A percentile compares a stretch with the other conserved stretches of the same genome.
Evolutionary conservation across 2,113 vertebrate species (phyloP).

Genomic region (Psittacula cyanocephala): DNA sequence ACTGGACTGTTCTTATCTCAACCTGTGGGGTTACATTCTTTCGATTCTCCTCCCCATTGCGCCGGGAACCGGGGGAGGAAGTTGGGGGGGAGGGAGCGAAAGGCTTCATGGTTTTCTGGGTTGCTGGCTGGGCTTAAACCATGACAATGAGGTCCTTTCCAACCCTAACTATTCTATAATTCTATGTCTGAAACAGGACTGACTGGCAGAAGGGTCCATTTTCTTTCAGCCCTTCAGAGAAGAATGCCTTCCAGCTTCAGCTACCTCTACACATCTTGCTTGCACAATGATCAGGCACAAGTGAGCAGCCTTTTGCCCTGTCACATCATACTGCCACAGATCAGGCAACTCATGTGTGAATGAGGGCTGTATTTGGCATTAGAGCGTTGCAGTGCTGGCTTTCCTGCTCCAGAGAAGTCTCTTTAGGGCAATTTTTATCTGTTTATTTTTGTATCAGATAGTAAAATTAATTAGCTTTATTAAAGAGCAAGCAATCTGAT

Average conservation of each 20-base stretch:
- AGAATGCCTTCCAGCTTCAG: background rate
- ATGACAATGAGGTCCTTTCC: background rate
- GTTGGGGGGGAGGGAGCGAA: no score
- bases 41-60: no score
- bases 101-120: no score
- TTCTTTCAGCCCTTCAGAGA: background rate
- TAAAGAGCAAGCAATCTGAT: conserved; percentile 16
- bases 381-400: background rate
- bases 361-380: background rate
- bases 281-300: background rate
- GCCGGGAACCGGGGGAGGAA: no score
- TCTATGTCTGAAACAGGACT: background rate
- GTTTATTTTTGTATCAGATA: conserved; percentile 19
- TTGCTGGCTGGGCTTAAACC: no score
- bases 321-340: no score
- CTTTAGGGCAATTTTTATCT: background rate
- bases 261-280: background rate
- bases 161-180: background rate
- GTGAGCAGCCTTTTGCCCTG: background rate
- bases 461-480: conserved; percentile 44
- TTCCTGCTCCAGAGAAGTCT: background rate
- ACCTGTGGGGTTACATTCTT: no score
- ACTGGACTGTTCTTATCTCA: no score
- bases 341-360: background rate
- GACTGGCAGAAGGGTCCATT: background rate